Conservation (phyloP, 2,797 vertebrate species). For the Macropus fuliginosus region DNA sequence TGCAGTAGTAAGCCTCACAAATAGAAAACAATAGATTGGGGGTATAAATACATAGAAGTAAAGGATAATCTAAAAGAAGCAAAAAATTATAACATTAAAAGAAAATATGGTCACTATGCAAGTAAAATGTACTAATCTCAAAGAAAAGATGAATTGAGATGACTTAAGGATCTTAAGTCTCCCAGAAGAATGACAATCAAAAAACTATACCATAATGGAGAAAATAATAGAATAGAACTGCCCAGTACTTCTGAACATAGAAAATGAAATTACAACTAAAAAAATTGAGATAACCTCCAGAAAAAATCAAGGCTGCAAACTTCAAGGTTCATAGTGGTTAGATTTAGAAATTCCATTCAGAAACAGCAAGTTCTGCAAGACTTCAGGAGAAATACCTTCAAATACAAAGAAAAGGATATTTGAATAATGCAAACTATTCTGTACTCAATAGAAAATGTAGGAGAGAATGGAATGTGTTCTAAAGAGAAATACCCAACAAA, state of each 20-base stretch:
- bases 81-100: neutral
- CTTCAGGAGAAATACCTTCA: neutral
- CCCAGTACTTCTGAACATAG: neutral
- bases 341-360: neutral
- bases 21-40: neutral
- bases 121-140: neutral
- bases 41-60: neutral
- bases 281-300: neutral
- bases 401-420: neutral
- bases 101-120: neutral
- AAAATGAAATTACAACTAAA: neutral
- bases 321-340: neutral
- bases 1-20: neutral
- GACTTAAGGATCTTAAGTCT: neutral
- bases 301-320: neutral
- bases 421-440: neutral
- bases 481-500: neutral
- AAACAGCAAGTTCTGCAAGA: neutral
- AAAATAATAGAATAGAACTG: neutral
- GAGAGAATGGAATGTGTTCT: neutral
- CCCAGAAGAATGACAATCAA: neutral
- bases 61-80: neutral
- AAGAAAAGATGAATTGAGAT: neutral
- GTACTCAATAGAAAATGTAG: neutral
- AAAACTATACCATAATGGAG: neutral